Base-by-base conservation (phyloP, 2,888 invertebrate genomes). In the Aethes cnicana region DNA sequence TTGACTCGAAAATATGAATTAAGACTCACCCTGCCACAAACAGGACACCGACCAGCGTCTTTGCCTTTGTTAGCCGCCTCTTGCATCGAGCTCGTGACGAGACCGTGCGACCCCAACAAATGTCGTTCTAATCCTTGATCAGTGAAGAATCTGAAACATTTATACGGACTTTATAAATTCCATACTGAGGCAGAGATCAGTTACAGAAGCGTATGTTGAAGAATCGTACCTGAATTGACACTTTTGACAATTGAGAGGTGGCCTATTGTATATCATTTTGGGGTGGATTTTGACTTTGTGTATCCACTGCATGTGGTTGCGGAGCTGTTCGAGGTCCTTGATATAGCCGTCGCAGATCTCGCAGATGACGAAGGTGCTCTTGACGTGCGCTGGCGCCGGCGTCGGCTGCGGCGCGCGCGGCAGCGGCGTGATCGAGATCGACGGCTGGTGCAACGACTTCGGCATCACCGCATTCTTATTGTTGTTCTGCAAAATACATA, bases 281-380 rank as follows among this genome's bases (percentile, higher is more conserved):
- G 97, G 97, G 85, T 97, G 97, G 70, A 97, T 97, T 81, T 97
- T 97, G 63, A 97, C 96, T 92, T 98, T 97, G 82, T 98, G 98
- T 78, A 98, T 97, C 96, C 97, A 98, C 75, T 97, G 97, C 96
- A 98, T 98, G 76, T 98, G 98, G 80, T 97, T 97, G 58, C 98
- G 92, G 57, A 98, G 87, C 75, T 97, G 97, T 70, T 97, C 97
- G 71, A 97, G 91, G 81, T 98, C 98, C 90, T 97, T 97, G 57
- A 98, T 98, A 75, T 97, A 98, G 14, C 97, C 97, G 73, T 98
- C 98, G 84, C 98, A 98, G 58, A 98, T 97, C 90, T 98, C 98
- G 82, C 98, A 98, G 63, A 97, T 96, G 60, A 97, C 97, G 82
- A 97, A 97, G 18, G 95, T 93, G 64, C 93, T 94, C 79, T 96